Percentiles rank a stretch among this genome's conserved stretches.
Conservation (phyloP, 1,140 invertebrate species). For the Asbolus verrucosus region DNA sequence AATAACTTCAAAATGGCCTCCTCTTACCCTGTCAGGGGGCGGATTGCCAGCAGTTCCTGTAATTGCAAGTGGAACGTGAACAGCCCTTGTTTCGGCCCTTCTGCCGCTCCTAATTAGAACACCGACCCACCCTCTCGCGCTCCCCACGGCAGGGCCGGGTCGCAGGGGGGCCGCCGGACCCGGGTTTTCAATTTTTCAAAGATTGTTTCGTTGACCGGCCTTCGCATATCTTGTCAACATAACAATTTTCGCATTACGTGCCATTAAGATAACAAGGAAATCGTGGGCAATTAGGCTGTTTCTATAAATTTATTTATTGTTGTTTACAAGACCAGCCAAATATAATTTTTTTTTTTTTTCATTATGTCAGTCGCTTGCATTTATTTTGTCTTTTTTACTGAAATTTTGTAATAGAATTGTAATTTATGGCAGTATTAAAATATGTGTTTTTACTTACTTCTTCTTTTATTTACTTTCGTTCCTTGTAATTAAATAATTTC, state of each 20-base stretch:
- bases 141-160: too few species aligned
- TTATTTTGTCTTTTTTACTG: conserved; percentile 11
- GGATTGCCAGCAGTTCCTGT: conserved; percentile 35
- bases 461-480: conserved; percentile 20
- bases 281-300: conserved; percentile 17
- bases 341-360: not conserved
- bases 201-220: not conserved
- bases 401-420: conserved; percentile 6
- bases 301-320: conserved; percentile 5
- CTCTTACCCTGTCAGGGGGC: conserved; percentile 22
- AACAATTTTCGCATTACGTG: conserved; percentile 24
- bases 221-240: conserved; percentile 22
- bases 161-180: too few species aligned
- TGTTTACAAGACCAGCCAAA: not conserved
- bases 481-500: conserved; percentile 18
- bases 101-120: conserved; percentile 29
- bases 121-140: not conserved
- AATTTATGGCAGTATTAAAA: conserved; percentile 13
- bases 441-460: conserved; percentile 1
- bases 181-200: not conserved
- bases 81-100: conserved; percentile 37
- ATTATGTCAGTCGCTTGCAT: not conserved
- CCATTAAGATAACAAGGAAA: conserved; percentile 24
- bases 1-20: not conserved
- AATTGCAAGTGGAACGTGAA: conserved; percentile 38